These are phyloP conservation scores for Sinotaia quadrata DNA, from an alignment of 2,888 invertebrate species.

Conservation along the genomic window DNA sequence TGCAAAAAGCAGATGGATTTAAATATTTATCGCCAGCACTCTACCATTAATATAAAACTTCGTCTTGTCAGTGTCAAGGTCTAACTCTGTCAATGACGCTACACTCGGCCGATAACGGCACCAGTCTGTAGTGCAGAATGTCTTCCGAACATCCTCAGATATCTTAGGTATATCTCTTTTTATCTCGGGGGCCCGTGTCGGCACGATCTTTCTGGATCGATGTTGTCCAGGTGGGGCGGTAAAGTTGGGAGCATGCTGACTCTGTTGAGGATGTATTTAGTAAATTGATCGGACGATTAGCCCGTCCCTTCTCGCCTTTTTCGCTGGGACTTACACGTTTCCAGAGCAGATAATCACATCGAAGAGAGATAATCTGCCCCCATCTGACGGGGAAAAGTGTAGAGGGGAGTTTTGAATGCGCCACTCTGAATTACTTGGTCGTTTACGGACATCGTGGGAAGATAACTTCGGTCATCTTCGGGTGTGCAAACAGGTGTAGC, in stretches of 20 bases:
- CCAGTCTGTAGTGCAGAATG: background rate
- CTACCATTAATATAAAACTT: constrained; percentile 25
- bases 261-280: constrained; percentile 11
- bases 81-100: background rate
- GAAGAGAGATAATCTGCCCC: background rate
- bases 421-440: constrained; percentile 21
- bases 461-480: constrained; percentile 8
- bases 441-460: constrained; percentile 22
- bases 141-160: constrained; percentile 17
- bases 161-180: constrained; percentile 21
- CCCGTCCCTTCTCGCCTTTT: background rate
- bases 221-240: constrained; percentile 17
- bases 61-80: constrained; percentile 21
- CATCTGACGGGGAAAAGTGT: no score
- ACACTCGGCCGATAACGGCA: background rate
- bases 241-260: background rate
- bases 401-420: background rate
- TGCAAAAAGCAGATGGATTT: constrained; percentile 6
- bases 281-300: constrained; percentile 28
- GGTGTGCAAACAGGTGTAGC: no score
- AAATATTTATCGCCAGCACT: constrained; percentile 7
- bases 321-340: background rate
- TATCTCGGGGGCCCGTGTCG: constrained; percentile 28
- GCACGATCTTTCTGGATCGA: constrained; percentile 23
- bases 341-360: background rate